Conservation (phyloP, 2,888 invertebrate genomes). For the Hypolimnas misippus region DNA sequence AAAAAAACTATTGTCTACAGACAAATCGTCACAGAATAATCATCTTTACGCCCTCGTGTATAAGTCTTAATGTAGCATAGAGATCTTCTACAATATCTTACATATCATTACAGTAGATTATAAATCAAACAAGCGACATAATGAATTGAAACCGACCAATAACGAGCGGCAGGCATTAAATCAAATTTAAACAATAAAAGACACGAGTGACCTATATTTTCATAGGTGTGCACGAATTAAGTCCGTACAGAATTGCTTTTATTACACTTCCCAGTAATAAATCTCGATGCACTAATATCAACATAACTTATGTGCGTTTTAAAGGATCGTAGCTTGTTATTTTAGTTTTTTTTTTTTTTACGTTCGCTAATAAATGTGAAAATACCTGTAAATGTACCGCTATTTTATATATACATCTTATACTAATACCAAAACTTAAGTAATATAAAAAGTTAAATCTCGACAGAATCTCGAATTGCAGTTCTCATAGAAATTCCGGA, state of each 20-base stretch:
- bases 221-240: slow-evolving; percentile 46
- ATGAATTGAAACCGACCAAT: slow-evolving; percentile 45
- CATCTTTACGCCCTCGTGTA: neutral
- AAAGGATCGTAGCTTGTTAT: neutral
- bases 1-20: neutral
- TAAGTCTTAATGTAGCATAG: neutral
- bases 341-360: no score
- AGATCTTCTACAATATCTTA: slow-evolving; percentile 8
- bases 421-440: no score
- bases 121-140: slow-evolving; percentile 41
- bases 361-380: no score
- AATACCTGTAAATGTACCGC: no score
- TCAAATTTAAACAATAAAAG: slow-evolving; percentile 47
- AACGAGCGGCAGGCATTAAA: slow-evolving; percentile 45
- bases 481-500: no score
- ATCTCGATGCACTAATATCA: slow-evolving; percentile 44
- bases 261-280: slow-evolving; percentile 63
- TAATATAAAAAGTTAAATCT: no score
- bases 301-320: neutral
- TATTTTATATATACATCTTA: no score
- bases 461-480: no score
- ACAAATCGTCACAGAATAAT: neutral
- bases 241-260: slow-evolving; percentile 53
- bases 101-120: slow-evolving; percentile 32
- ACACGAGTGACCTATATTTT: slow-evolving; percentile 38